Percentiles rank a stretch among this genome's conserved stretches.
Evolutionary conservation across 2,888 invertebrate genomes (phyloP).

Genomic region (Adelognathus sp.): DNA sequence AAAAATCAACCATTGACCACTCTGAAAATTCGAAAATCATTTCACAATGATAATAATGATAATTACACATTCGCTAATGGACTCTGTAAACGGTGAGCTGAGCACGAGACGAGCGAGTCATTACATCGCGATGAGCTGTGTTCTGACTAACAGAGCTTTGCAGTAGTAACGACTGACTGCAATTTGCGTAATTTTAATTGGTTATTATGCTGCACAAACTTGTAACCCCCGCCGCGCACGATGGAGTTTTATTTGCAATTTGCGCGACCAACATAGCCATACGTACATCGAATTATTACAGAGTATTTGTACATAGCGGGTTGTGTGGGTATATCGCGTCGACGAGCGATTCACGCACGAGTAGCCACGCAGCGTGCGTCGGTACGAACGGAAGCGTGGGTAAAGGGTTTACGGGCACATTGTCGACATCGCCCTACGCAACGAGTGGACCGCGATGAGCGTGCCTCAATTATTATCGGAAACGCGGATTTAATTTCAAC

Average conservation of each 20-base stretch:
- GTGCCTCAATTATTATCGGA: conserved; percentile 69
- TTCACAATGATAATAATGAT: not conserved
- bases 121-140: too few species aligned
- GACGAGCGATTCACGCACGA: conserved; percentile 35
- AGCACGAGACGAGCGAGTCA: not conserved
- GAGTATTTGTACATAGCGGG: not conserved
- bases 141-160: not conserved
- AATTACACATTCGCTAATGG: too few species aligned
- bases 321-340: not conserved
- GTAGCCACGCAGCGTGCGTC: conserved; percentile 18
- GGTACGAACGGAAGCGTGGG: conserved; percentile 24
- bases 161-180: conserved; percentile 31
- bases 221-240: conserved; percentile 6
- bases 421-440: conserved; percentile 7
- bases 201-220: conserved; percentile 61
- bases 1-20: not conserved
- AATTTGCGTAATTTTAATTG: conserved; percentile 69
- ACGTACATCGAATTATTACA: not conserved
- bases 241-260: conserved; percentile 67
- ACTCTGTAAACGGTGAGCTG: not conserved
- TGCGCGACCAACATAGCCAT: conserved; percentile 23
- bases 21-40: not conserved
- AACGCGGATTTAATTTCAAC: conserved; percentile 68
- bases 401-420: conserved; percentile 45
- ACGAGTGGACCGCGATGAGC: conserved; percentile 48